Percentiles rank a stretch among this genome's conserved stretches.
Evolutionary conservation across 2,113 vertebrate species (phyloP).

Genomic region (Antechinus flavipes): DNA sequence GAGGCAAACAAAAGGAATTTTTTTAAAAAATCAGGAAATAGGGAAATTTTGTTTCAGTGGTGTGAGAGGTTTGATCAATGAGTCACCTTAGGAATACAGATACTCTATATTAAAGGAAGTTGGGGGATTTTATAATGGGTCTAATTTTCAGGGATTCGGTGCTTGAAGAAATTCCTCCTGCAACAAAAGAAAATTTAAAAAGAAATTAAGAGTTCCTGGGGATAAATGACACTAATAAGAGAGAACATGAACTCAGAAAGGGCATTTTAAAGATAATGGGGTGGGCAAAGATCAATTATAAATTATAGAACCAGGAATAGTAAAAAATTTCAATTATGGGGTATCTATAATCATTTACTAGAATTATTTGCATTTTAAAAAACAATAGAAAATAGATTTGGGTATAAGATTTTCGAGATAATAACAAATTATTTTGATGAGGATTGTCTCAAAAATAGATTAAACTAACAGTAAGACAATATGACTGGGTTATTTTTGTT

Average conservation of each 20-base stretch:
- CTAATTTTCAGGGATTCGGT: not conserved
- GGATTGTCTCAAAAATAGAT: not conserved
- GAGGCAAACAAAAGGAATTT: not conserved
- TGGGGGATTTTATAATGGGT: not conserved
- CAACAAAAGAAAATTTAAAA: not conserved
- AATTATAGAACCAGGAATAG: not conserved
- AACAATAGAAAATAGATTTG: not conserved
- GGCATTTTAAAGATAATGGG: not conserved
- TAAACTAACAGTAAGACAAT: not conserved
- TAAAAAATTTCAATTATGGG: not conserved
- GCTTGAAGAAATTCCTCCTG: not conserved
- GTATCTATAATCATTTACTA: not conserved
- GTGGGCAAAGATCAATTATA: not conserved
- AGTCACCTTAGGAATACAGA: not conserved
- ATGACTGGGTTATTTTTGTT: not conserved
- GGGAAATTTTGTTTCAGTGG: not conserved
- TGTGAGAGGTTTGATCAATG: not conserved
- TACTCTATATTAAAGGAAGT: not conserved
- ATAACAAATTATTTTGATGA: not conserved
- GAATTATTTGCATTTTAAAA: not conserved
- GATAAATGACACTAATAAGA: not conserved
- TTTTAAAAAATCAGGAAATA: not conserved
- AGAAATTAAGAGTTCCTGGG: not conserved
- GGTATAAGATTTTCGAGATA: not conserved
- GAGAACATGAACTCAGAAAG: not conserved